Evolutionary conservation across 2,888 invertebrate genomes (phyloP), one percentile per base, ranked within the genome.

Genomic region (Andrena praecox): DNA sequence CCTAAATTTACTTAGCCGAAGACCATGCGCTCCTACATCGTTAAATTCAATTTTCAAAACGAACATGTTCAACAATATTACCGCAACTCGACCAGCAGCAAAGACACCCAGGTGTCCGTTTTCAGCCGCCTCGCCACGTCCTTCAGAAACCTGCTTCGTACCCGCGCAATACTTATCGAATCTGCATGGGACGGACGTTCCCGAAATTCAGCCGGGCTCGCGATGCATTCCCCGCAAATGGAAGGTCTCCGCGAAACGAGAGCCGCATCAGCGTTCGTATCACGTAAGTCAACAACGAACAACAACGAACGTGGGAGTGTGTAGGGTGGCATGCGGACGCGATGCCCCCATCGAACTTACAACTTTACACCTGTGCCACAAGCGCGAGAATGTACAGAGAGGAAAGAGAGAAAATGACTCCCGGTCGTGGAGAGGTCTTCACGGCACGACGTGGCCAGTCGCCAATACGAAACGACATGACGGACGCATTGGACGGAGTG

Each of bases 381-480:
- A 12, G 2, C 12, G 2, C 6, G n/a, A 8, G 16, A 56, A 50
- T n/a, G 29, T 62, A 33, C 24, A n/a, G 10, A 12, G 42, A n/a
- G 42, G 27, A 63, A 54, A n/a, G 16, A 48, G 6, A 33, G 6
- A 16, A n/a, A 16, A 24, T 12, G 16, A 2, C 0, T n/a, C 24
- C 60, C 7, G 54, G 16, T 29, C 4, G 16, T 16, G 16, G 31
- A 16, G 16, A 50, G 16, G 6, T 50, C 12, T 12, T 16, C 67
- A 33, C 64, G 63, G 52, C 66, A 24, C 60, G 70, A 77, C 63
- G 68, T 71, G 68, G 63, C 50, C 33, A 20, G 33, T 73, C 69
- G 66, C 70, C 73, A 59, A 80, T 77, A 52, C 73, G 50, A 85
- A 77, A 82, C 63, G 76, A 62, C 75, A 85, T 80, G 87, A 85